A percentile compares a stretch with the other conserved stretches of the same genome.
phyloP scores from a whole-genome alignment of 2,888 invertebrate species.

The Ormia ochracea region DNA sequence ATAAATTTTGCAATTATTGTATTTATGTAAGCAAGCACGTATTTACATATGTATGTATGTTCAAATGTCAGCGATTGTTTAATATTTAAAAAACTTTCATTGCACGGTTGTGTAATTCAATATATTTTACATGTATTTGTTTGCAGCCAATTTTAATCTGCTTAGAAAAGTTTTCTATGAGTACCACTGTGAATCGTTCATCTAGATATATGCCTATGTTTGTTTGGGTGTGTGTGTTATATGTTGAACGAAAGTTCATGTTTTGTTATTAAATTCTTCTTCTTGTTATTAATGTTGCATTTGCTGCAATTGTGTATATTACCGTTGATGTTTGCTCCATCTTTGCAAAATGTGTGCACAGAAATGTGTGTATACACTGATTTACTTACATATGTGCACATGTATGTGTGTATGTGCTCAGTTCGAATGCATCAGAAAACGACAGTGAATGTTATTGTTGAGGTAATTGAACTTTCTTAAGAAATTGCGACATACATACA shows the following conservation, averaged over 20 bases:
- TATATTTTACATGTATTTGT: too few species aligned
- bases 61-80: too few species aligned
- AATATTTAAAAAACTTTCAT: too few species aligned
- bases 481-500: constrained; percentile 74
- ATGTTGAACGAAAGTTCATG: constrained; percentile 55
- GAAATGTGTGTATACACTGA: constrained; percentile 15
- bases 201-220: background rate
- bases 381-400: constrained; percentile 28
- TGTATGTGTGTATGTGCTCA: constrained; percentile 20
- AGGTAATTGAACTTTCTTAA: constrained; percentile 76
- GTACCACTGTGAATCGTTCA: constrained; percentile 10
- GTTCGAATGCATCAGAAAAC: constrained; percentile 67
- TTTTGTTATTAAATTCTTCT: constrained; percentile 56
- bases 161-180: background rate
- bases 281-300: constrained; percentile 32
- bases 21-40: too few species aligned
- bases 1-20: too few species aligned
- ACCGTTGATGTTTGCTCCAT: constrained; percentile 42
- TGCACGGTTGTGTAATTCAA: too few species aligned
- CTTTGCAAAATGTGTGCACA: constrained; percentile 8
- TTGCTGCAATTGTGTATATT: constrained; percentile 19
- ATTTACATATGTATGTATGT: too few species aligned
- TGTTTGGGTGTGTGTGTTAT: constrained; percentile 4
- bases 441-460: constrained; percentile 76
- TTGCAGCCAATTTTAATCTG: background rate